Conservation (phyloP, 2,113 vertebrate species). For the Dryoscopus gambensis region DNA sequence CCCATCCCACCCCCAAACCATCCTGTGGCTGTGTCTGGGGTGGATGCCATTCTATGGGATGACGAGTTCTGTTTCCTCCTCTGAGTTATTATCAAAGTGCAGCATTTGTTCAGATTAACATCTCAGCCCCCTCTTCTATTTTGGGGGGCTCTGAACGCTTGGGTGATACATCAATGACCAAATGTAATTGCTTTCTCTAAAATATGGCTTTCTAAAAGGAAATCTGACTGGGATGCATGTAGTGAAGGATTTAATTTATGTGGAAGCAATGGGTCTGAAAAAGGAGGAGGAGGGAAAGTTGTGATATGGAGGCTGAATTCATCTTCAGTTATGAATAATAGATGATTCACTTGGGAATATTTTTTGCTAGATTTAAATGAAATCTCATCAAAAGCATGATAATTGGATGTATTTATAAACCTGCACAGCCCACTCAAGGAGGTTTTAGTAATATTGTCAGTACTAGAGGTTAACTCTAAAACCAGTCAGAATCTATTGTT, state of each 20-base stretch:
- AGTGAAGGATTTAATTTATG: slow-evolving; percentile 35
- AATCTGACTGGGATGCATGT: slow-evolving; percentile 3
- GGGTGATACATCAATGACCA: slow-evolving; percentile 25
- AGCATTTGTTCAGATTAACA: not conserved
- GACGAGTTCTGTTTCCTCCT: not conserved
- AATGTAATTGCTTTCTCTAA: slow-evolving; percentile 25
- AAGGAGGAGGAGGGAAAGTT: slow-evolving; percentile 19
- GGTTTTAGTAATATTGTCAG: not conserved
- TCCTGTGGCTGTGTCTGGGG: accelerated
- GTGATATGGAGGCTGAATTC: slow-evolving; percentile 5
- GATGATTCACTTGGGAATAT: slow-evolving; percentile 25
- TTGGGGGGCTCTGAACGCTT: not conserved
- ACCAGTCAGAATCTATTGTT: not conserved
- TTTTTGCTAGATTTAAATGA: slow-evolving; percentile 37
- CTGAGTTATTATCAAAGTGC: not conserved
- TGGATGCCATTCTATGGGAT: not conserved
- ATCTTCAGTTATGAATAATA: slow-evolving; percentile 40
- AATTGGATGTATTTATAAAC: slow-evolving; percentile 38
- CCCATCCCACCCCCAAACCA: not conserved
- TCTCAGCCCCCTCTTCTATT: not conserved
- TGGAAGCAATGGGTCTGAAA: slow-evolving; percentile 32
- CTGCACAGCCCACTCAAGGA: not conserved
- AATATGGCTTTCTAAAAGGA: slow-evolving; percentile 6
- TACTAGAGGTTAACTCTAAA: not conserved
- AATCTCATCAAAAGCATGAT: slow-evolving; percentile 18